Evolutionary conservation across 2,797 vertebrate genomes (phyloP), one percentile per base, ranked within the genome.

Genomic region (Pagetopsis macropterus): DNA sequence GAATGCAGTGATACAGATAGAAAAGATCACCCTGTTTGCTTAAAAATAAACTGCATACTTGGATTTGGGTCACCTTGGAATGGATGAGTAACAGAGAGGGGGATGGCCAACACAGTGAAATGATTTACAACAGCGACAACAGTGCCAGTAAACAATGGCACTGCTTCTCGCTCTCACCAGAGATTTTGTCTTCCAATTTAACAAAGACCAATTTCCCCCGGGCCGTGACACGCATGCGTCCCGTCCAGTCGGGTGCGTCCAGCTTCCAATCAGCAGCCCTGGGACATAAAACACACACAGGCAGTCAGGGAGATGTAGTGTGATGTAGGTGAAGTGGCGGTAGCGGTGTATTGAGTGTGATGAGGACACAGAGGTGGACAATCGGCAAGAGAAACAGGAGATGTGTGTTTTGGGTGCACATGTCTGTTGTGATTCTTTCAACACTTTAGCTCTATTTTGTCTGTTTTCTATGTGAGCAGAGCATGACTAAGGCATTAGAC

Each of bases 191-290:
- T 86, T 99, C 97, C 63, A 99, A 88, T 81, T 99, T 99, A 74
- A 98, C 95, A 16, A 95, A 98, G 2, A 96, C 97, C 52, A 95
- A 92, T 90, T 97, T 98, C 62, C 96, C 97, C 80, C 95, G 96
- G n/a, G 97, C 96, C 11, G 97, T 98, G 80, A 99, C 94, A 48
- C 97, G 95, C 87, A 99, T 96, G 33, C 97, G 94, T 52, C 98
- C 97, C 13, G 95, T 97, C 97, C 97, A 99, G 84, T 98, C 97
- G 0, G 97, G 97, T 68, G 96, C 90, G 50, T 99, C 97, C 91
- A 99, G 91, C 90, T 99, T 98, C 97, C 97, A 99, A 82, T 99
- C 97, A 16, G 97, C 97, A 3, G 97, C 97, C 92, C 97, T 99
- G 90, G 19, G 49, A 79, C 59, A 82, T 37, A 83, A 44, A 64